Evolutionary conservation across 2,113 vertebrate species (phyloP), one percentile per base, ranked within the genome.

Genomic region (Oxyruncus cristatus): DNA sequence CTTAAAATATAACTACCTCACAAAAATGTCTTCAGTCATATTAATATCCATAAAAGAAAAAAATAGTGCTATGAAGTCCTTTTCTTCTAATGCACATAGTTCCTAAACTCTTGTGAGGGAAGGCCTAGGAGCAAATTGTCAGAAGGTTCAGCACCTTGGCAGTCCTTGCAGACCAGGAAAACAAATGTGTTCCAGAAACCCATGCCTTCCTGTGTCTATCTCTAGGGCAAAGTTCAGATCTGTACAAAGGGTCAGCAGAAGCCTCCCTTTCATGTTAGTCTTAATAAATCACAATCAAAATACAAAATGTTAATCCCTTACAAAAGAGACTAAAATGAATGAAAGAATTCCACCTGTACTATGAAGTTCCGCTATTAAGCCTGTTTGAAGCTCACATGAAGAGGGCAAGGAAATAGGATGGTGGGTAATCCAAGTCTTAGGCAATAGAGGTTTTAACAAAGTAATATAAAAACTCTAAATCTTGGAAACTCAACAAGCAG

Each of bases 21-120:
- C 78, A 92, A 94, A 96, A 95, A 88, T 55, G 14, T 76, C 89
- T 96, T 73, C 62, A 79, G 75, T 85, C 87, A 37, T 85, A 88
- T 95, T 91, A 97, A 58, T 26, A 73, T 30, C 74, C 81, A 91
- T 53, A 91, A 94, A 95, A 84, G 19, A 61, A 88, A 87, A 66
- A 85, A 61, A 35, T 30, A 79, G 66, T 39, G 11, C n/a, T 58
- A 17, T 16, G 21, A 88, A 85, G n/a, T 73, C 41, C 53, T 82
- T 76, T 82, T 35, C 63, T 73, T 53, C 74, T 68, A 67, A 70
- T 8, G 17, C 11, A 50, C 18, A 39, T 53, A 19, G 5, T 79
- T 85, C 53, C 53, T 50, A 91, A 65, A 49, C 6, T 61, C 28
- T 62, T 66, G 11, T 33, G 50, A 79, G 21, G 9, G 32, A 81